Evolutionary conservation across 2,888 invertebrate species (phyloP), one percentile per base, ranked within the genome.

Genomic region (Galerucella calmariensis): DNA sequence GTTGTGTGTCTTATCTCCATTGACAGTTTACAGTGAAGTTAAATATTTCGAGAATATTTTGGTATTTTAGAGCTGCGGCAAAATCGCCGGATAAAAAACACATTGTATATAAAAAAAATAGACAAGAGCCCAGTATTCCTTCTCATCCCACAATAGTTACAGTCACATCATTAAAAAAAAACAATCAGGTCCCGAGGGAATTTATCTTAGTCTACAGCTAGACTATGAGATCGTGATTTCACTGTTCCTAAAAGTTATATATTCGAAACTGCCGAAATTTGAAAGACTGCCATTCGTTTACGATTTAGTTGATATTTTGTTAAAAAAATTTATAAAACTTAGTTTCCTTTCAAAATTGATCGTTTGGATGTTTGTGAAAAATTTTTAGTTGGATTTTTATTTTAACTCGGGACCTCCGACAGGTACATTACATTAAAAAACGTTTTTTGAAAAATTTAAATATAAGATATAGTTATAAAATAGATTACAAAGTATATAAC

Each of bases 241-340:
- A 83, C 86, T 87, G 87, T 87, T 87, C 87, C 87, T 87, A 87
- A 84, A 41, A 83, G 79, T 84, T 85, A 81, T 84, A 83, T 82
- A 86, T 85, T 85, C 84, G 84, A 86, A 84, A 87, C 87, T 88
- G 87, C 87, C 87, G 86, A 86, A 86, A 86, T 87, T 87, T 80
- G 85, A 82, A 86, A 88, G 87, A 88, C 87, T 88, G 87, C 86
- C 87, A 82, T 88, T 87, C 82, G 83, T 82, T 86, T 87, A 86
- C 68, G 81, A 76, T 85, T 83, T 72, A 70, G 78, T 85, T 87
- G 73, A 44, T 24, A 66, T 82, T 84, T 80, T 20, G 82, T 86
- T 78, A 68, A 12, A 10, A 20, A 20, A 72, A 69, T 67, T 84
- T 84, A 81, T 76, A 74, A 59, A 10, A 56, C 76, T 83, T 71